A percentile compares a stretch with the other conserved stretches of the same genome.
Evolutionary conservation across 2,113 vertebrate species (phyloP).

Genomic region (Cariama cristata): DNA sequence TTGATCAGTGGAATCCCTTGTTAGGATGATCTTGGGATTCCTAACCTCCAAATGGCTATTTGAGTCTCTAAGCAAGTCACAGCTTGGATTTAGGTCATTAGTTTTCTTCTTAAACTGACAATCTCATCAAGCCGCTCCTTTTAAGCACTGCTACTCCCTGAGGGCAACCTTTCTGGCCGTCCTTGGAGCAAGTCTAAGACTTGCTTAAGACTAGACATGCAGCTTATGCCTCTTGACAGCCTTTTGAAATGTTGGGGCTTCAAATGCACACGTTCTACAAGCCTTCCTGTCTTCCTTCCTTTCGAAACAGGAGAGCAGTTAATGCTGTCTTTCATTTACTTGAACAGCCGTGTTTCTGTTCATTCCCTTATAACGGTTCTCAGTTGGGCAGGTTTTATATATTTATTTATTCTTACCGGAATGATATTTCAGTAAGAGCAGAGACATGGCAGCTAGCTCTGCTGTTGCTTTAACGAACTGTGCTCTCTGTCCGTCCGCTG

Average conservation of each 20-base stretch:
- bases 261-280: neutral
- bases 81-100: constrained; percentile 25
- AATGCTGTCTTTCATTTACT: neutral
- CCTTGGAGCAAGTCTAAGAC: neutral
- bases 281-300: neutral
- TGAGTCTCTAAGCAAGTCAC: constrained; percentile 6
- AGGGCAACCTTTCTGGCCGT: constrained; percentile 16
- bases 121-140: constrained; percentile 28
- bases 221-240: neutral
- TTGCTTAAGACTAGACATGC: neutral
- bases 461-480: constrained; percentile 14
- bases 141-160: neutral
- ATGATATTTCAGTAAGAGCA: neutral
- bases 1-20: neutral
- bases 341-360: neutral
- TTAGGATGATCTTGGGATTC: neutral
- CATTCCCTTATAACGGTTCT: neutral
- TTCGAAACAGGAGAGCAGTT: neutral
- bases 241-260: neutral
- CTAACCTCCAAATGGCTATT: neutral
- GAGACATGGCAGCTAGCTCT: neutral
- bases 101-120: constrained; percentile 45
- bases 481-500: neutral
- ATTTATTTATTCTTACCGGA: constrained; percentile 6
- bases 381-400: neutral